Base-by-base conservation (phyloP, 2,888 invertebrate species). In the Melinopterus prodromus region DNA sequence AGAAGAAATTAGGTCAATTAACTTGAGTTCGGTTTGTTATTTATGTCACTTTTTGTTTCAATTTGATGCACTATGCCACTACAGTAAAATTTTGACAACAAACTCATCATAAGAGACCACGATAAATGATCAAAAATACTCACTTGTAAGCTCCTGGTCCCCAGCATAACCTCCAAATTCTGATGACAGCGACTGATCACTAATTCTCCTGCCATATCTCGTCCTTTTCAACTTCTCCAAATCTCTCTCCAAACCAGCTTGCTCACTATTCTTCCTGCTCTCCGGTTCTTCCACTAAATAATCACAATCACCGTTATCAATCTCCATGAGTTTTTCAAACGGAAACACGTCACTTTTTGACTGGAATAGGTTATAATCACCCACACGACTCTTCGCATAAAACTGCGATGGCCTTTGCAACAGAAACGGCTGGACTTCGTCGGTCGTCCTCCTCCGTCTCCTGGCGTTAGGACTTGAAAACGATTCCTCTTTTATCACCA, bases 401-500 rank as follows among this genome's bases (percentile, higher is more conserved):
- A 72, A 78, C 70, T 69, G 79, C 69, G 71, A 37, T 16, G 35
- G 71, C 70, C 74, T 78, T 74, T 74, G 76, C 77, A 36, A 37
- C n/a, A 16, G 53, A 53, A n/a, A 35, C 7, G 71, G 37, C n/a
- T 69, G 76, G 78, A 36, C 79, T 71, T 78, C 71, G 16, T 69
- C 77, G 26, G 79, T 80, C 78, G 83, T 83, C 76, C 82, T 82
- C 81, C 84, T 84, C 69, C 86, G 86, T 15, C 89, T 85, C 6
- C 89, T 87, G 7, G 87, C 84, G 71, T 86, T 83, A 76, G 86
- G 85, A 16, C 88, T 87, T 80, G 85, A 85, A 78, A 90, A 89
- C 86, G 88, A 90, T 78, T 91, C 91, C 79, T 91, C 90, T 78
- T 89, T 89, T 78, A 92, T 89, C 79, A 92, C 87, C 82, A 92